Conservation (phyloP, 1,140 invertebrate genomes). For the Lanistes nyassanus region DNA sequence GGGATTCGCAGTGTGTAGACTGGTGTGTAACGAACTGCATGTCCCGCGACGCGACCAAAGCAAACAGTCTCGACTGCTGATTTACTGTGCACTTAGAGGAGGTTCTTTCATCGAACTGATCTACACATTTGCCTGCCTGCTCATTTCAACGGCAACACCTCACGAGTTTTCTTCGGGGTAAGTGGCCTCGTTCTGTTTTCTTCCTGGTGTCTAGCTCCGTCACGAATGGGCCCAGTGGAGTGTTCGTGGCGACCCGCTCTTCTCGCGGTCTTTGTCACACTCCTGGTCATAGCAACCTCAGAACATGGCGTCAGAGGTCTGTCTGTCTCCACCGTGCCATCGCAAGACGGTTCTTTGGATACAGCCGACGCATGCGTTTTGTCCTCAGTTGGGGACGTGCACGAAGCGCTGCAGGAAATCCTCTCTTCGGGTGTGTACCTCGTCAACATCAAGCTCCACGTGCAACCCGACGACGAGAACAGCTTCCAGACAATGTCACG, state of each 20-base stretch:
- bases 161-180: neutral
- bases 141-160: too few species aligned
- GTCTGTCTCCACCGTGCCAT: neutral
- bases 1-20: too few species aligned
- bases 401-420: neutral
- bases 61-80: too few species aligned
- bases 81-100: too few species aligned
- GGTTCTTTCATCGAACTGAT: too few species aligned
- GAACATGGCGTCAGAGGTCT: neutral
- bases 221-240: neutral
- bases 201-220: neutral
- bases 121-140: too few species aligned
- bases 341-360: neutral
- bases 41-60: too few species aligned
- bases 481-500: neutral
- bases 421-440: neutral
- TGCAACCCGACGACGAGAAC: neutral
- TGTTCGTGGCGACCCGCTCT: neutral
- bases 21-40: too few species aligned
- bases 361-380: neutral
- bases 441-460: slow-evolving; percentile 1
- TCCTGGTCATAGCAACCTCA: neutral
- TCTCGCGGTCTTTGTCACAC: neutral
- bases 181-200: neutral
- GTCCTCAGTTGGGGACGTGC: neutral